A percentile compares a stretch with the other conserved stretches of the same genome.
Evolutionary conservation across 53 echinoderm and acorn worm species (phyloP).

Genomic region (Arbacia lixula): DNA sequence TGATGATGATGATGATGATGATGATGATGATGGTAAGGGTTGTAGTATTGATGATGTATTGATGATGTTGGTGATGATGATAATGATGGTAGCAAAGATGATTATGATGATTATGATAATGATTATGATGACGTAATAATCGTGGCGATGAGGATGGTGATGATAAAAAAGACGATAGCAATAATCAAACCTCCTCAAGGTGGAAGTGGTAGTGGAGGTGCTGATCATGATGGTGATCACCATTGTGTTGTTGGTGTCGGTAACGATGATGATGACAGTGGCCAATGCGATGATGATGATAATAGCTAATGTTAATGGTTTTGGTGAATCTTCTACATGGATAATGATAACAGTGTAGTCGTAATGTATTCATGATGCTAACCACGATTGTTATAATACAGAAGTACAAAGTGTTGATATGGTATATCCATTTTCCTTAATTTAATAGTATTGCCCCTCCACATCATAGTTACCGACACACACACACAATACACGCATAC

Average conservation of each 20-base stretch:
- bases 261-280: not conserved
- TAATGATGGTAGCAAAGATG: not conserved
- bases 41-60: not conserved
- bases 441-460: too few relatives aligned
- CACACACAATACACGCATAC: too few relatives aligned
- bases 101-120: not conserved
- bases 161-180: not conserved
- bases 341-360: too few relatives aligned
- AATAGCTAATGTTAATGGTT: too few relatives aligned
- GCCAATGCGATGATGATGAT: not conserved
- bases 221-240: not conserved
- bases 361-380: too few relatives aligned
- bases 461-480: too few relatives aligned
- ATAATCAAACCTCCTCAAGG: not conserved
- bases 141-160: not conserved
- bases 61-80: not conserved
- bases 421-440: too few relatives aligned
- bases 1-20: conserved; percentile 33
- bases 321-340: too few relatives aligned
- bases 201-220: not conserved
- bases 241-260: not conserved
- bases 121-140: not conserved
- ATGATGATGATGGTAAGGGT: conserved; percentile 8
- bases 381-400: too few relatives aligned
- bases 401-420: too few relatives aligned